phyloP scores from a whole-genome alignment of 2,113 vertebrate species.

The Lamprotornis superbus region DNA sequence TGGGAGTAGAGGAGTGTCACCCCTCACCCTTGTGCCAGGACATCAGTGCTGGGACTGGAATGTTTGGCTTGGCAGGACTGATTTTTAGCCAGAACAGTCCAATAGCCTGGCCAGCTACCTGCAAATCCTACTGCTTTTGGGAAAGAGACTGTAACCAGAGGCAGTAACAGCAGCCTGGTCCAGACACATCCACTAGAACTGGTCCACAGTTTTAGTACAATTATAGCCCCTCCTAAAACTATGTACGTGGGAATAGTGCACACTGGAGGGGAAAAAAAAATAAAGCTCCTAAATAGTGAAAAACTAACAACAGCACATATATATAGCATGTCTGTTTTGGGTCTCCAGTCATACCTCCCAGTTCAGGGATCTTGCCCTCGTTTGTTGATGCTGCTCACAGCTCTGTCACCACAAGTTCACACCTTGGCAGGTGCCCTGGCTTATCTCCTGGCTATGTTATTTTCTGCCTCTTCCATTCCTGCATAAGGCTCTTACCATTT shows the following conservation, averaged over 20 bases:
- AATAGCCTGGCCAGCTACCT: neutral
- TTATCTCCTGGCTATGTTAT: neutral
- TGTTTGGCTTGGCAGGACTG: neutral
- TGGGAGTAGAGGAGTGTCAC: neutral
- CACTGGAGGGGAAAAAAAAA: neutral
- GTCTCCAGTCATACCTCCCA: neutral
- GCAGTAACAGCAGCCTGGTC: neutral
- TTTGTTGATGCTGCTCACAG: neutral
- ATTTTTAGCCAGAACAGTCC: neutral
- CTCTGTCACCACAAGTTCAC: neutral
- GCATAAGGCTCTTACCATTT: neutral
- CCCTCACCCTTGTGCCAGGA: neutral
- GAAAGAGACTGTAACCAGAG: neutral
- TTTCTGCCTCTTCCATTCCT: neutral
- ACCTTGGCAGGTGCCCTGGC: neutral
- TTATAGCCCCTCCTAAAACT: neutral
- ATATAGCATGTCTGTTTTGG: neutral
- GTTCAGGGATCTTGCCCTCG: neutral
- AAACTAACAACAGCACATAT: neutral
- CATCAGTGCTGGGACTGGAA: neutral
- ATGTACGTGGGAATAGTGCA: neutral
- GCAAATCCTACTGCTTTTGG: neutral
- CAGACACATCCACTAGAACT: neutral
- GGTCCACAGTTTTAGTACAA: neutral
- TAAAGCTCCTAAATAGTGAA: neutral